Percentiles rank a stretch among this genome's conserved stretches.
Evolutionary conservation across 2,888 invertebrate genomes (phyloP).

Genomic region (Onthophagus sagittarius): DNA sequence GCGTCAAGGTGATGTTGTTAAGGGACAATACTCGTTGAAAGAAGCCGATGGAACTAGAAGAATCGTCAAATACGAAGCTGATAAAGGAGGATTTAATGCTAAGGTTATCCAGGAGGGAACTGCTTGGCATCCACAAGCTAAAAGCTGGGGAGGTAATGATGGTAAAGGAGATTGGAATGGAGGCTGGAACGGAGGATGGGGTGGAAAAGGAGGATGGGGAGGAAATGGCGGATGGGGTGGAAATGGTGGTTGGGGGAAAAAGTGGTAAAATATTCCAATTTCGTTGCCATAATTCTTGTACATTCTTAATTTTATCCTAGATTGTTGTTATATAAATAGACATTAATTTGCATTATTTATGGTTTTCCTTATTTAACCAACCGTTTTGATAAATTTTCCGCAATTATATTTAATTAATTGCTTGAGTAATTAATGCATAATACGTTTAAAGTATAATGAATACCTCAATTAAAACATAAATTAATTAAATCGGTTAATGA

Average conservation of each 20-base stretch:
- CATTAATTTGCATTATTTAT: too few species aligned
- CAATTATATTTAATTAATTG: too few species aligned
- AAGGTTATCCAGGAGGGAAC: constrained; percentile 34
- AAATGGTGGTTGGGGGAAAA: neutral
- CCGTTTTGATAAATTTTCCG: too few species aligned
- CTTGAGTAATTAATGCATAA: too few species aligned
- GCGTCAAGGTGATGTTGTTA: constrained; percentile 34
- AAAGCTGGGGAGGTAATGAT: neutral
- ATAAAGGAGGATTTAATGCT: constrained; percentile 36
- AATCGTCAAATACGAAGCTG: constrained; percentile 35
- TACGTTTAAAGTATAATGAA: too few species aligned
- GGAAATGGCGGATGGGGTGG: neutral
- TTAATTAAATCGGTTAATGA: too few species aligned
- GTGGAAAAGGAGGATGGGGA: neutral
- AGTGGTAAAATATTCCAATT: neutral
- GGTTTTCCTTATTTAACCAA: too few species aligned
- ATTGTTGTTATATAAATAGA: too few species aligned
- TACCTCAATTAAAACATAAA: too few species aligned
- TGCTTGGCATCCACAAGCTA: constrained; percentile 27
- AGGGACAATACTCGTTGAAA: constrained; percentile 35
- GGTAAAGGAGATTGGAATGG: neutral
- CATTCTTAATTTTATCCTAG: too few species aligned
- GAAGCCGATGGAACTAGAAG: constrained; percentile 40
- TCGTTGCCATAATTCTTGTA: neutral
- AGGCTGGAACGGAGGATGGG: neutral